Percentiles rank a stretch among this genome's conserved stretches.
phyloP scores from a whole-genome alignment of 1,140 invertebrate genomes.

The Melanaphis sacchari region DNA sequence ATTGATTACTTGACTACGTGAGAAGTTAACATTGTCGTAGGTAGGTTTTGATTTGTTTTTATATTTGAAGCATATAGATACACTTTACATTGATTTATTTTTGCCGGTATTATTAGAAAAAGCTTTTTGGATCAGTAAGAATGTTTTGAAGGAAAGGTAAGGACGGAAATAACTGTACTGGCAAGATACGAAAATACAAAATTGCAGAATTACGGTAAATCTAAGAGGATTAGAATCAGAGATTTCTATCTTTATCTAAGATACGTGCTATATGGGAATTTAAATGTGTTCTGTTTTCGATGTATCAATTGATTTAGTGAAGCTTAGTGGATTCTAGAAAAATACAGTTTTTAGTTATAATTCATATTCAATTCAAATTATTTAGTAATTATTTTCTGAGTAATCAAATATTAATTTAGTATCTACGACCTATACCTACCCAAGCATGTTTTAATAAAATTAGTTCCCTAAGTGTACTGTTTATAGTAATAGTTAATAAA shows the following conservation, averaged over 20 bases:
- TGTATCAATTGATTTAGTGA: background rate
- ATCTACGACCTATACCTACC: background rate
- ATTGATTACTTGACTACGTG: background rate
- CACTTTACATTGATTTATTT: background rate
- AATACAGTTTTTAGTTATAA: background rate
- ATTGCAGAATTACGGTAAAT: background rate
- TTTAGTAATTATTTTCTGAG: background rate
- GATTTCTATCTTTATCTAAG: background rate
- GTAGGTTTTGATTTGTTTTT: background rate
- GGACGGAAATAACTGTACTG: background rate
- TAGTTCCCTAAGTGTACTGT: background rate
- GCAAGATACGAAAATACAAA: background rate
- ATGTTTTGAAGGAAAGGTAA: background rate
- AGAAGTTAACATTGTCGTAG: background rate
- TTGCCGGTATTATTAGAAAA: background rate
- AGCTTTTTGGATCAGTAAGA: background rate
- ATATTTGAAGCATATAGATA: background rate
- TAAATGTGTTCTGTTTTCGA: background rate
- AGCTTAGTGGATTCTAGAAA: background rate
- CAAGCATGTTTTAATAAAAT: background rate
- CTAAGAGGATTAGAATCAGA: background rate
- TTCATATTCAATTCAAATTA: too few relatives aligned
- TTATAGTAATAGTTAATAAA: background rate
- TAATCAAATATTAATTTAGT: background rate
- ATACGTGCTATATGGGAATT: background rate